Conservation (phyloP, 2,113 vertebrate species). For the Perca flavescens region DNA sequence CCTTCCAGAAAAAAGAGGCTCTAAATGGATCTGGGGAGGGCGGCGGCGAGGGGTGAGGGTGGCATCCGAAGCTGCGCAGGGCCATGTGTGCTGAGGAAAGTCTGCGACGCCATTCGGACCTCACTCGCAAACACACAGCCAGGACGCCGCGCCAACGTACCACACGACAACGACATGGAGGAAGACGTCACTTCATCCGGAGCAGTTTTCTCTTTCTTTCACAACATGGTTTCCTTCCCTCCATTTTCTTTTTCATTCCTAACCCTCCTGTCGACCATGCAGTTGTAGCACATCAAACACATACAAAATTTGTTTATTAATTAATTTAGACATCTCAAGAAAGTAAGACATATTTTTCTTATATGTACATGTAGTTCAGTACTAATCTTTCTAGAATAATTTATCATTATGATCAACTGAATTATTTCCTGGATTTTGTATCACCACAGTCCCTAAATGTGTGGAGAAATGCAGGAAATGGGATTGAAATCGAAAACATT, state of each 20-base stretch:
- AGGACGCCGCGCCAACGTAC: constrained; percentile 44
- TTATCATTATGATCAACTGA: too few relatives aligned
- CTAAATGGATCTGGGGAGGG: constrained; percentile 40
- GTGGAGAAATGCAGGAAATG: too few relatives aligned
- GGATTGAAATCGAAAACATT: too few relatives aligned
- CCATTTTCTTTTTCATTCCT: background rate
- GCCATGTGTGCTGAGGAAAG: constrained; percentile 68
- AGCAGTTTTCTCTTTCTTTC: background rate
- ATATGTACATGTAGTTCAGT: too few relatives aligned
- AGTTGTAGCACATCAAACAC: too few relatives aligned
- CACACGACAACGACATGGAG: constrained; percentile 42
- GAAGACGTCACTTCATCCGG: background rate
- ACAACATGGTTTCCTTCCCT: background rate
- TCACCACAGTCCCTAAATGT: too few relatives aligned
- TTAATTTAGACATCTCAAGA: too few relatives aligned
- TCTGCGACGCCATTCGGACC: constrained; percentile 46
- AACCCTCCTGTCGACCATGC: too few relatives aligned
- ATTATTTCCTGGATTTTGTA: too few relatives aligned
- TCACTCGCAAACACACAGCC: background rate
- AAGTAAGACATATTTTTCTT: too few relatives aligned
- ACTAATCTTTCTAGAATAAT: too few relatives aligned
- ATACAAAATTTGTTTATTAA: too few relatives aligned
- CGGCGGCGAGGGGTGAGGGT: background rate
- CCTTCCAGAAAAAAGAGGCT: constrained; percentile 69
- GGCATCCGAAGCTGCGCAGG: constrained; percentile 18